Percentiles rank a stretch among this genome's conserved stretches.
Evolutionary conservation across 2,113 vertebrate genomes (phyloP).

Genomic region (Corythornis vintsioides): DNA sequence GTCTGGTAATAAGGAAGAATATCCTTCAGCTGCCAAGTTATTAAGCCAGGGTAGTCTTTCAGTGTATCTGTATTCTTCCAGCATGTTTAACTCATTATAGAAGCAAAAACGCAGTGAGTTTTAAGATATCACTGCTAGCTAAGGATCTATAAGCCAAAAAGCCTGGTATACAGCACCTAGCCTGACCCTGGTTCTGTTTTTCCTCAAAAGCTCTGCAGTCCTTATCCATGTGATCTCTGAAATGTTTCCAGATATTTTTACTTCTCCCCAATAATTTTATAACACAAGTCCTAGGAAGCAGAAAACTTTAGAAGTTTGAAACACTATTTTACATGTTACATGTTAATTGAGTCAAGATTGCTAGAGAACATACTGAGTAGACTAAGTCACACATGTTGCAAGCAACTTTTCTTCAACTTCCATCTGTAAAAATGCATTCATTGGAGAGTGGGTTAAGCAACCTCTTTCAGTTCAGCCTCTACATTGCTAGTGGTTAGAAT

Average conservation of each 20-base stretch:
- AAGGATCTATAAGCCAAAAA: neutral
- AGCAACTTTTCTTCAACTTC: neutral
- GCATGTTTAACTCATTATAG: neutral
- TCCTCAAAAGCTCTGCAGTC: neutral
- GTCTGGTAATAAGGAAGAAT: neutral
- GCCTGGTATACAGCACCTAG: neutral
- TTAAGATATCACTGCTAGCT: neutral
- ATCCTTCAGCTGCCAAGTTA: neutral
- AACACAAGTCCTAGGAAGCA: neutral
- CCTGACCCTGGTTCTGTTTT: neutral
- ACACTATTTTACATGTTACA: neutral
- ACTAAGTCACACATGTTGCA: neutral
- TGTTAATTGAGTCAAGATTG: neutral
- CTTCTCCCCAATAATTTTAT: neutral
- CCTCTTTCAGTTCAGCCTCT: neutral
- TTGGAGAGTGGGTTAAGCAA: neutral
- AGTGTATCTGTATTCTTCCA: neutral
- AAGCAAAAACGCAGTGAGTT: neutral
- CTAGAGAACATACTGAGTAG: neutral
- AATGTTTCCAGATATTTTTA: neutral
- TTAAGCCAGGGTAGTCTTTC: neutral
- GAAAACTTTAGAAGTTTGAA: neutral
- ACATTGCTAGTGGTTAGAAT: accelerated
- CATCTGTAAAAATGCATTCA: neutral
- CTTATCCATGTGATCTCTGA: neutral